These are phyloP conservation scores for Sturnira hondurensis DNA, from an alignment of 2,113 vertebrate species.

Conservation along the genomic window DNA sequence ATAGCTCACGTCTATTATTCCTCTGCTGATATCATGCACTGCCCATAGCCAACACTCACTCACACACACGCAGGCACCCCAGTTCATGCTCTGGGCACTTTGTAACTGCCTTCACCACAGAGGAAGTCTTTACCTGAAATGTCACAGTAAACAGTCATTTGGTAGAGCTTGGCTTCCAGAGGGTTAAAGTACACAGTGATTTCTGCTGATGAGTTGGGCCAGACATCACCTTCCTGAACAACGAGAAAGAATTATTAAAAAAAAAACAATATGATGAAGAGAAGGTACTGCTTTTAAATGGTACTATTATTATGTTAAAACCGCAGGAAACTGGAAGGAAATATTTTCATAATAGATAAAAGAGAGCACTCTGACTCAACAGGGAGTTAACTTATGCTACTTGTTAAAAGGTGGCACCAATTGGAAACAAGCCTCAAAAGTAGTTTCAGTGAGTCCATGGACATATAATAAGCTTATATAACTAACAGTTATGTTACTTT, in stretches of 20 bases:
- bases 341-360: not conserved
- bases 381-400: not conserved
- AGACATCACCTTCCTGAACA: slow-evolving; percentile 87
- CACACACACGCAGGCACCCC: not conserved
- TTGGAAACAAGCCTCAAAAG: not conserved
- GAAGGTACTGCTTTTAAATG: not conserved
- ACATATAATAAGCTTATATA: not conserved
- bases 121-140: slow-evolving; percentile 84
- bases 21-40: not conserved
- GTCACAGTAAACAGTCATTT: slow-evolving; percentile 86
- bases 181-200: slow-evolving; percentile 87
- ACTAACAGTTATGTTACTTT: not conserved
- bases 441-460: not conserved
- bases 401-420: not conserved
- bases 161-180: slow-evolving; percentile 82
- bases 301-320: not conserved
- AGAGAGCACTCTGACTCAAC: not conserved
- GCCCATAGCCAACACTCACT: too few species aligned
- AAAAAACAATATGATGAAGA: slow-evolving; percentile 1
- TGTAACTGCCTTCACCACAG: not conserved
- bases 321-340: not conserved
- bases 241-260: slow-evolving; percentile 37
- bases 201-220: slow-evolving; percentile 83
- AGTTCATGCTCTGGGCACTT: not conserved
- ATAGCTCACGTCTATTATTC: not conserved